Evolutionary conservation across 1,140 invertebrate genomes (phyloP), one percentile per base, ranked within the genome.

Genomic region (Babylonia areolata): DNA sequence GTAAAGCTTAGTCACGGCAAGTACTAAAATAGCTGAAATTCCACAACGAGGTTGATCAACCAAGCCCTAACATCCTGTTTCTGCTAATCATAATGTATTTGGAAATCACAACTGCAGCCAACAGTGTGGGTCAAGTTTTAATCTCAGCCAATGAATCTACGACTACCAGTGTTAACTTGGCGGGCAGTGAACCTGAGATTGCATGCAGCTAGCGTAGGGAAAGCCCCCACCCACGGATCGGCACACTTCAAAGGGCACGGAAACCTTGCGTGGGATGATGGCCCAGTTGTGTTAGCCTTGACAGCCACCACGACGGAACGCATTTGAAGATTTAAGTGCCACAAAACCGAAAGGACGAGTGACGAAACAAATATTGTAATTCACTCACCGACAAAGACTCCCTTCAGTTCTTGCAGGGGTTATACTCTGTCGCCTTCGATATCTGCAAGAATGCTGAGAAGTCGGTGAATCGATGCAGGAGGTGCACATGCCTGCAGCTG

Each of bases 151-250:
- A 64, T 11, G 58, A 64, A 64, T 64, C 46, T 51, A 51, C 9
- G 23, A 23, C 28, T 23, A 64, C 28, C 58, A 64, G 28, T 23
- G 58, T n/a, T 23, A 64, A 64, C 15, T 64, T 12, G 28, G 58
- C 58, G 58, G 58, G 58, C 28, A 64, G 58, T 64, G 58, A 64
- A 64, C 28, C 12, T 64, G 58, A 23, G 58, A 64, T 23, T 64
- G 5, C 58, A 64, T 0, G 17, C 39, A 58, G 51, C 42, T 51
- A 35, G 42, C 71, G 82, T 35, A 58, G 82, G 82, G 82, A 84
- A 84, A 84, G 69, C 82, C 82, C 82, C 82, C 82, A 84, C 82
- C 82, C 82, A 84, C 82, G 82, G 82, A 71, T 84, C 82, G 82
- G 82, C 82, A 84, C 69, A 84, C 82, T 84, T 84, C 82, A 84